Evolutionary conservation across 1,140 invertebrate species (phyloP).

Genomic region (Stegodyphus mimosarum): DNA sequence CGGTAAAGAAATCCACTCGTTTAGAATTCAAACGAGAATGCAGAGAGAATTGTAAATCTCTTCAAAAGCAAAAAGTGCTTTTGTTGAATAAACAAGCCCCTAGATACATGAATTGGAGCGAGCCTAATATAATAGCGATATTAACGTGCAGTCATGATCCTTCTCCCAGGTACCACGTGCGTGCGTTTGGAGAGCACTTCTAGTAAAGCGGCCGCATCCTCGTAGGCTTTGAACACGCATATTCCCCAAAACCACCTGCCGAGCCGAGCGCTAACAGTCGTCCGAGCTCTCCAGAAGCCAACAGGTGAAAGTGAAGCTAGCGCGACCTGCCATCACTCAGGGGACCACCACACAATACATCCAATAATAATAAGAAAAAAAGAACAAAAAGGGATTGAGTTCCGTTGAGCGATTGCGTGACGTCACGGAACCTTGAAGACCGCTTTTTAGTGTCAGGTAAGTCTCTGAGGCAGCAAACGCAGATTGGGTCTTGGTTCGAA

Average conservation of each 20-base stretch:
- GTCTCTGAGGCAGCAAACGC: slow-evolving; percentile 38
- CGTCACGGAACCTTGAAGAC: slow-evolving; percentile 56
- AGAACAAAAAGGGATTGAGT: slow-evolving; percentile 21
- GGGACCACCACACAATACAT: slow-evolving; percentile 21
- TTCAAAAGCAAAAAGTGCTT: no score
- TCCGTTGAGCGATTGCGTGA: slow-evolving; percentile 54
- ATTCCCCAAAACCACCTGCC: no score
- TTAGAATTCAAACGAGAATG: no score
- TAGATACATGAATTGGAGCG: no score
- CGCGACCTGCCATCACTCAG: neutral
- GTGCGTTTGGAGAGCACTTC: no score
- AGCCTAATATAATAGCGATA: no score
- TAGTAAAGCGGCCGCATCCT: no score
- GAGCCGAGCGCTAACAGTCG: slow-evolving; percentile 10
- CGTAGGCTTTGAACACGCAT: no score
- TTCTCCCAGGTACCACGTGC: neutral
- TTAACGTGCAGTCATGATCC: no score
- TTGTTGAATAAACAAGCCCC: no score
- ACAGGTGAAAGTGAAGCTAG: slow-evolving; percentile 55
- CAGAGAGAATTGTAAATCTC: no score
- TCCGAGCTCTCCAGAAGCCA: slow-evolving; percentile 24
- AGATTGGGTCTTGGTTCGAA: slow-evolving; percentile 26
- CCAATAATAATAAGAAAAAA: slow-evolving; percentile 6
- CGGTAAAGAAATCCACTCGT: no score
- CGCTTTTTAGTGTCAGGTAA: slow-evolving; percentile 57